Base-by-base conservation (phyloP, 2,888 invertebrate genomes). In the Chironomus tentans region DNA sequence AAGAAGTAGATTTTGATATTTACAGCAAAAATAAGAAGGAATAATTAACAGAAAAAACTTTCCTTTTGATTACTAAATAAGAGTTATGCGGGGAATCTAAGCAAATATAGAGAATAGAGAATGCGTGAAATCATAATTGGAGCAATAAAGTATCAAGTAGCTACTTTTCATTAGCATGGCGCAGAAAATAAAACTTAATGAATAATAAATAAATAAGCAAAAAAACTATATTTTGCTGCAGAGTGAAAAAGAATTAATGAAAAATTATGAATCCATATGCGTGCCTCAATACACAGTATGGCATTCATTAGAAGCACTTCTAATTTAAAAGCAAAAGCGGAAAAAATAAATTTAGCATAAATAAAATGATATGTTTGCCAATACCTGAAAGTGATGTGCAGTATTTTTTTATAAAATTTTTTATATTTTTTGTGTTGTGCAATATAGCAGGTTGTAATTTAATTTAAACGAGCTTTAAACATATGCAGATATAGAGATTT, bases 321-420 rank as follows among this genome's bases (percentile, higher is more conserved):
- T 65, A 65, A 65, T 13, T 65, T 24, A 65, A 56, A 18, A 2
- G 65, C 65, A 24, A 4, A 65, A 65, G 65, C 65, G 24, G 24
- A 65, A 65, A 65, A 65, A 65, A 65, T 65, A 65, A 65, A 24
- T 65, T 65, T 65, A 24, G 65, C 65, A 65, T 65, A 24, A 38
- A 38, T 38, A 38, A 65, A 65, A 65, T 24, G 21, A 13, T 38
- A 38, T 56, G 56, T 56, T 65, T 65, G 65, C 65, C 65, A 65
- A 65, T 65, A 65, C 65, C 65, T 65, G 65, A 65, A 65, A 65
- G 21, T 21, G 65, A 13, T 21, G 65, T 65, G 65, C 65, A 65
- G 56, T 15, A 56, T 50, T n/a, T 50, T 56, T 56, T 56, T 56
- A 56, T 56, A 7, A 56, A 18, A 50, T 12, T n/a, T 28, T 28